Evolutionary conservation across 2,797 vertebrate species (phyloP).

Genomic region (Monodelphis domestica): DNA sequence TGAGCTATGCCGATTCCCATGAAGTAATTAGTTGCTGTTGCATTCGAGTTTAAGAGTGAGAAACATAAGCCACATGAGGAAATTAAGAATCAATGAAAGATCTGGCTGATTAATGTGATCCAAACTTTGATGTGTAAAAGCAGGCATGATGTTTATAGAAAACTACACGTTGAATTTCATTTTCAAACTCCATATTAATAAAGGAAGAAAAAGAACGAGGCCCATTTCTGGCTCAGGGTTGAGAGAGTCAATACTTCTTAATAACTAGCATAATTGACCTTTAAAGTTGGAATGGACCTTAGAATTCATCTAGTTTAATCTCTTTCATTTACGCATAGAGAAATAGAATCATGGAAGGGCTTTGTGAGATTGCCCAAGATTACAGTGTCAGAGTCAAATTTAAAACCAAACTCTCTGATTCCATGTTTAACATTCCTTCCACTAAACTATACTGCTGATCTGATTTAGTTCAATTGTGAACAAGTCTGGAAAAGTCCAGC

Average conservation of each 20-base stretch:
- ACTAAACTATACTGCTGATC: background rate
- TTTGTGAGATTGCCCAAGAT: background rate
- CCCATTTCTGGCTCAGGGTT: background rate
- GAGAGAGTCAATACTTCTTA: background rate
- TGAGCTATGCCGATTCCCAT: conserved; percentile 10
- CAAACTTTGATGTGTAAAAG: conserved; percentile 20
- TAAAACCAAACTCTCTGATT: too few relatives aligned
- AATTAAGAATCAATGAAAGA: conserved; percentile 34
- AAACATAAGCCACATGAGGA: conserved; percentile 41
- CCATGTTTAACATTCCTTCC: background rate
- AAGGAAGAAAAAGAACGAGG: conserved; percentile 17
- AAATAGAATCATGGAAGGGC: background rate
- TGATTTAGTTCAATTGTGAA: background rate
- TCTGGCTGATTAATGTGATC: conserved; percentile 42
- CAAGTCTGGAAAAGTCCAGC: background rate
- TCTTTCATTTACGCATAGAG: background rate
- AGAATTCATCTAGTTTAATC: background rate
- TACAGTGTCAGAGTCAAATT: too few relatives aligned
- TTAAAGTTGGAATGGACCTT: background rate
- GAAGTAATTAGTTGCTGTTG: conserved; percentile 8
- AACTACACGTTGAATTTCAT: conserved; percentile 29
- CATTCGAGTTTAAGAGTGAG: conserved; percentile 30
- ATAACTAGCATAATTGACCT: background rate
- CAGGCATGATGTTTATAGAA: conserved; percentile 12
- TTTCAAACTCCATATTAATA: conserved; percentile 45